Percentiles rank a stretch among this genome's conserved stretches.
Evolutionary conservation across 2,888 invertebrate genomes (phyloP).

Genomic region (Leistus spinibarbis): DNA sequence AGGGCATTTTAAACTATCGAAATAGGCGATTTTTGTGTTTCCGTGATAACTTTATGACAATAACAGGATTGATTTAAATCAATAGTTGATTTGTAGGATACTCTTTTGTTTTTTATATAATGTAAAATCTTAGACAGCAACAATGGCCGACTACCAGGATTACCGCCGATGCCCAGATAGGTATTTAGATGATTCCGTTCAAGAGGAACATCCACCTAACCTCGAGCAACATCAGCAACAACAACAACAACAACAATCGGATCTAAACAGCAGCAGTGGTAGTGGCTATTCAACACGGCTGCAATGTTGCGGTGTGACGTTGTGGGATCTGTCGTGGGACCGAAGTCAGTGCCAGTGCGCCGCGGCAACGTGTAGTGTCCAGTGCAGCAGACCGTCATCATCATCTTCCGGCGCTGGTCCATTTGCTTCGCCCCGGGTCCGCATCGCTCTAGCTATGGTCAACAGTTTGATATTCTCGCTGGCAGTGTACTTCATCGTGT

Average conservation of each 20-base stretch:
- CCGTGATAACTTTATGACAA: no score
- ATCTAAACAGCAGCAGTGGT: neutral
- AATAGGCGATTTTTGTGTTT: no score
- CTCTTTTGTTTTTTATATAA: neutral
- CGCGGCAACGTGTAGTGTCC: conserved; percentile 17
- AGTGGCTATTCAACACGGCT: conserved; percentile 6
- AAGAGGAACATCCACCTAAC: neutral
- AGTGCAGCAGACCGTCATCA: conserved; percentile 1
- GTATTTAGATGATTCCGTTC: neutral
- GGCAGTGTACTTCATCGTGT: conserved; percentile 5
- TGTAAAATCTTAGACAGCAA: neutral
- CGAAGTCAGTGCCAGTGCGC: conserved; percentile 16
- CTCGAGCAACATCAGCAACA: neutral
- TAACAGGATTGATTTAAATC: neutral
- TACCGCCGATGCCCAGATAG: neutral
- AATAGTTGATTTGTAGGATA: neutral
- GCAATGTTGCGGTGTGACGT: conserved; percentile 25
- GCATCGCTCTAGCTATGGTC: conserved; percentile 15
- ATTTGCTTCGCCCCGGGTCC: neutral
- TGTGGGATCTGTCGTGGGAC: conserved; percentile 21
- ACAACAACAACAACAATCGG: neutral
- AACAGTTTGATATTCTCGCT: neutral
- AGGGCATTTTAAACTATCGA: no score
- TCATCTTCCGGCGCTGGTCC: neutral
- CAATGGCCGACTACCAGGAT: neutral